phyloP scores from a whole-genome alignment of 2,888 invertebrate genomes.

The Salpingus planirostris region DNA sequence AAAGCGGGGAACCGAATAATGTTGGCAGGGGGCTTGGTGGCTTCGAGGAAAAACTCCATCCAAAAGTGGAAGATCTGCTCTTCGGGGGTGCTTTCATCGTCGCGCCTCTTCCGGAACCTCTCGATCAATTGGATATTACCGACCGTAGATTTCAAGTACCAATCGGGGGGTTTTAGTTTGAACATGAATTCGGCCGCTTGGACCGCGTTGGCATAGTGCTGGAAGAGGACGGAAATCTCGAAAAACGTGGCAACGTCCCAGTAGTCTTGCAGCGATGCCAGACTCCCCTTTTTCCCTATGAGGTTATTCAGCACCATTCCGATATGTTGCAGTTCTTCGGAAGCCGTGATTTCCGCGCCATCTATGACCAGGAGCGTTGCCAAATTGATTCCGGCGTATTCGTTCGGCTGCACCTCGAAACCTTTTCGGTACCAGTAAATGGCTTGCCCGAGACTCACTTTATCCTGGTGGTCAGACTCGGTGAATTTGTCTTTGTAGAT shows the following conservation, averaged over 20 bases:
- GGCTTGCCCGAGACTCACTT: constrained; percentile 80
- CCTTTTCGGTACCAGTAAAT: constrained; percentile 97
- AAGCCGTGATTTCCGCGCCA: constrained; percentile 90
- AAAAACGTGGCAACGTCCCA: constrained; percentile 99
- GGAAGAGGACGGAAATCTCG: constrained; percentile 94
- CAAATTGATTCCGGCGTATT: constrained; percentile 95
- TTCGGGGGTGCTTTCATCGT: constrained; percentile 67
- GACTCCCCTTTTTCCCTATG: constrained; percentile 94
- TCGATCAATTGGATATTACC: constrained; percentile 93
- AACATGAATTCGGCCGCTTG: constrained; percentile 95
- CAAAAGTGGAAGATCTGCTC: constrained; percentile 88
- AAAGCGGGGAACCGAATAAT: constrained; percentile 88
- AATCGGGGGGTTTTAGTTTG: constrained; percentile 80
- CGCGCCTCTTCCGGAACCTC: constrained; percentile 74
- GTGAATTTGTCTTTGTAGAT: constrained; percentile 97
- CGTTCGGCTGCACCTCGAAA: constrained; percentile 96
- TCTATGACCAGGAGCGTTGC: constrained; percentile 94
- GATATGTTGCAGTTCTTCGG: constrained; percentile 83
- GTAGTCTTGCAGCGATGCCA: constrained; percentile 88
- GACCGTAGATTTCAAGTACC: constrained; percentile 86
- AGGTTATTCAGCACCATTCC: constrained; percentile 93
- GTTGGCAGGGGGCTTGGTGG: constrained; percentile 71
- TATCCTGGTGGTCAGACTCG: constrained; percentile 86
- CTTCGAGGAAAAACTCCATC: constrained; percentile 98
- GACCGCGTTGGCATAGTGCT: constrained; percentile 93